phyloP scores from a whole-genome alignment of 2,797 vertebrate species.

The Decapterus maruadsi region DNA sequence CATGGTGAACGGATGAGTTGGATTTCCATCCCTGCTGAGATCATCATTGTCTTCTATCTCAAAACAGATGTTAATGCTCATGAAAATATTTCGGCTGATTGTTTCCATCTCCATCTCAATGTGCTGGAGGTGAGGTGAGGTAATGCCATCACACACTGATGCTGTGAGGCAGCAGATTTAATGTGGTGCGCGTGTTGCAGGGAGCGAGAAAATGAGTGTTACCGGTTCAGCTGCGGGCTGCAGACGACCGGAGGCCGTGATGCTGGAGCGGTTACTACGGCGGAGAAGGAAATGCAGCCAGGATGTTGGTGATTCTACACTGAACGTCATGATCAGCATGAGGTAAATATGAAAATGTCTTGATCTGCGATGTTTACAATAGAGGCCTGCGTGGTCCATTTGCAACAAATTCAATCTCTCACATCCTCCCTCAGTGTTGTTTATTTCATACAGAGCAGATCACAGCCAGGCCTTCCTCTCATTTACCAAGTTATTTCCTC shows the following conservation, averaged over 20 bases:
- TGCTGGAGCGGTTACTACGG: not conserved
- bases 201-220: not conserved
- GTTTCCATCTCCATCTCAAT: not conserved
- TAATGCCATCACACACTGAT: not conserved
- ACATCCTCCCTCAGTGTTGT: constrained; percentile 20
- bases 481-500: constrained; percentile 49
- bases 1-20: not conserved
- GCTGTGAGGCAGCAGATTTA: not conserved
- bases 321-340: constrained; percentile 35
- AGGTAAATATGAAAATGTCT: constrained; percentile 48
- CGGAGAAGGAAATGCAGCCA: constrained; percentile 7
- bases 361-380: constrained; percentile 23
- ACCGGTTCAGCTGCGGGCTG: constrained; percentile 4
- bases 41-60: not conserved
- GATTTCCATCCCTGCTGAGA: not conserved
- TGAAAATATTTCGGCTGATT: not conserved
- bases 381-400: constrained; percentile 26
- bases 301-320: constrained; percentile 33
- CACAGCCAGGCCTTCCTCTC: constrained; percentile 51
- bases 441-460: constrained; percentile 31
- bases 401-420: constrained; percentile 47
- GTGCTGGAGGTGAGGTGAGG: not conserved
- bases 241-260: not conserved
- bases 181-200: not conserved
- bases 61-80: not conserved